Evolutionary conservation across 2,113 vertebrate species (phyloP).

Genomic region (Machaerirhynchus nigripectus): DNA sequence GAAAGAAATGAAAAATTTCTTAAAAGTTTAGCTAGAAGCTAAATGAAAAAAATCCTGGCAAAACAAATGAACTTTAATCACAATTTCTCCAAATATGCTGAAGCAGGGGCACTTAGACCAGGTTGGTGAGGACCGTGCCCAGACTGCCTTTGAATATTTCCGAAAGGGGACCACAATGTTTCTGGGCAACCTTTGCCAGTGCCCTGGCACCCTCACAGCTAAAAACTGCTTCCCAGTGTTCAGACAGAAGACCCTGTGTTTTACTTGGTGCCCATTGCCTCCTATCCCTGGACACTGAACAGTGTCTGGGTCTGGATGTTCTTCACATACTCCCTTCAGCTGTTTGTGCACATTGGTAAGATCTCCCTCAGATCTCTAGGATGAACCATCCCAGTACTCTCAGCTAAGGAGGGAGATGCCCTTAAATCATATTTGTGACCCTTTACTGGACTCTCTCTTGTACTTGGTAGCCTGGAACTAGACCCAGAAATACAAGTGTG

Average conservation of each 20-base stretch:
- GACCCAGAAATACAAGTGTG: neutral
- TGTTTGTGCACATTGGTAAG: neutral
- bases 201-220: neutral
- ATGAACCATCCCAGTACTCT: neutral
- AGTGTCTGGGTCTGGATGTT: neutral
- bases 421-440: neutral
- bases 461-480: neutral
- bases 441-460: neutral
- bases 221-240: neutral
- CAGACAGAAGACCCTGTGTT: neutral
- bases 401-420: neutral
- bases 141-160: neutral
- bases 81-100: neutral
- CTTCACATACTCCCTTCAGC: neutral
- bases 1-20: too few species aligned
- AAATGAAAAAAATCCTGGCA: neutral
- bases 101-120: neutral
- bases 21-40: too few species aligned
- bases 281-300: neutral
- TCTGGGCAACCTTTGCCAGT: neutral
- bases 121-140: too few species aligned
- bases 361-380: neutral
- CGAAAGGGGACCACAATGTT: neutral
- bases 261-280: neutral
- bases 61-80: neutral